phyloP scores from a whole-genome alignment of 2,888 invertebrate genomes.

The Antheraea assamensis region DNA sequence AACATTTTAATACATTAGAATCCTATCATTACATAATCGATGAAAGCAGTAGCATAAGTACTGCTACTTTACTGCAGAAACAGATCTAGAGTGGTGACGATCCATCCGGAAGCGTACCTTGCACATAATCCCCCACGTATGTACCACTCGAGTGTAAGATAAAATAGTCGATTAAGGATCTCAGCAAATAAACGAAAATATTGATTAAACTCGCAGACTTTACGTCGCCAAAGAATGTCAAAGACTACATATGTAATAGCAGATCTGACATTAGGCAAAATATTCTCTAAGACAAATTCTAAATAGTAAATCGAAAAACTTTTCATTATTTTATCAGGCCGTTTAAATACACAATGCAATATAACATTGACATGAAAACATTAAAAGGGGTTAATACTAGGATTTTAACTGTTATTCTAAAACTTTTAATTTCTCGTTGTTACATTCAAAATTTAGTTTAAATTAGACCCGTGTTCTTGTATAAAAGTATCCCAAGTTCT shows the following conservation, averaged over 20 bases:
- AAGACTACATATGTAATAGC: conserved; percentile 4
- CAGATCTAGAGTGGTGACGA: not conserved
- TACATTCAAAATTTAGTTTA: too few relatives aligned
- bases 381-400: not conserved
- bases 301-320: not conserved
- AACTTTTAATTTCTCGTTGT: too few relatives aligned
- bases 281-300: not conserved
- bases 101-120: not conserved
- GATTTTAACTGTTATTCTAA: too few relatives aligned
- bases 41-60: too few relatives aligned
- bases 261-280: not conserved
- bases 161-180: not conserved
- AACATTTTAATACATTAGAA: too few relatives aligned
- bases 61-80: too few relatives aligned
- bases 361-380: not conserved
- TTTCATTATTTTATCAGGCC: not conserved
- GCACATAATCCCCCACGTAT: not conserved
- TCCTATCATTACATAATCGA: too few relatives aligned
- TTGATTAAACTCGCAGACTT: conserved; percentile 23
- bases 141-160: not conserved
- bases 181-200: conserved; percentile 13
- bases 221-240: conserved; percentile 16
- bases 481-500: too few relatives aligned
- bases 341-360: too few relatives aligned
- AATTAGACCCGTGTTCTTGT: too few relatives aligned